Base-by-base conservation (phyloP, 1,140 invertebrate species). In the Diploscapter pachys region DNA sequence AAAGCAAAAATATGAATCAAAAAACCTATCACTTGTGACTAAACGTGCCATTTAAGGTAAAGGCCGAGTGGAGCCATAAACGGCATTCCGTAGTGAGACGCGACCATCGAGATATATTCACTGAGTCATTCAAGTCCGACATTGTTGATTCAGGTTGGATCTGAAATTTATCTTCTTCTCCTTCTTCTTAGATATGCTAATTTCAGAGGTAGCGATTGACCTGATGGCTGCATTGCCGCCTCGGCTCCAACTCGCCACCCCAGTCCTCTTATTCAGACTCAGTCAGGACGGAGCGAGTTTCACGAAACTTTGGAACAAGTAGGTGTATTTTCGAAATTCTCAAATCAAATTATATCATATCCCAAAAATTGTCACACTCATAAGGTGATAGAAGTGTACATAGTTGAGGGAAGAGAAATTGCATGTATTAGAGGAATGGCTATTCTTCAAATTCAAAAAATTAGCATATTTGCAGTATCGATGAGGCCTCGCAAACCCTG, bases 261-360 rank as follows among this genome's bases (percentile, higher is more conserved):
- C 83, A 5, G 59, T 54, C 48, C 57, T 83, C 11, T 69, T 86
- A 4, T 85, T 82, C 66, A 63, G 80, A 11, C 71, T 85, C 4
- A 85, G 83, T 9, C 78, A 84, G 63, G 81, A 85, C 69, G 83
- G 83, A 49, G 80, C 81, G 13, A 73, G 66, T 13, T 85, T 85
- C 69, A 83, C 81, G 9, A 78, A 85, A 48, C 72, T 85, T 50
- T 85, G 84, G 84, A 76, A 50, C 64, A 76, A 76, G 74, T 76
- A 11, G 66, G 74, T 50, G 50, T 57, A 66, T 9, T 64, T 63
- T 81, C 82, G 73, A 62, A 74, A n/a, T n/a, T n/a, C n/a, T n/a
- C n/a, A n/a, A n/a, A n/a, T n/a, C n/a, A n/a, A n/a, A 51, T 5
- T 4, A 49, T 72, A 13, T 72, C 11, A 1, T 5, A 5, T n/a